These are phyloP conservation scores for Pseudochromis fuscus DNA, from an alignment of 2,797 vertebrate species.

Conservation along the genomic window DNA sequence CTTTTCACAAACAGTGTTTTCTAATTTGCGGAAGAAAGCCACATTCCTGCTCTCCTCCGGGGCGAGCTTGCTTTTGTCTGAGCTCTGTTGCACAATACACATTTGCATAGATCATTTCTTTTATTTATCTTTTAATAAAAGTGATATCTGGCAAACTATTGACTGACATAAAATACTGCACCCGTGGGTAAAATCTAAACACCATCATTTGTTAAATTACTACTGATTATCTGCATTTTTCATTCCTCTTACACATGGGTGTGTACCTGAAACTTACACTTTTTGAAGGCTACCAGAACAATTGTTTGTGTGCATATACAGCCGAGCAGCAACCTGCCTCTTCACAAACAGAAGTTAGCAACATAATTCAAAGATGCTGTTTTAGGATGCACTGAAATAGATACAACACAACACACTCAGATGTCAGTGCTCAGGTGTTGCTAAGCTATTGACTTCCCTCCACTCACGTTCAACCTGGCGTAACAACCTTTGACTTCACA, in stretches of 20 bases:
- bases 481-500: conserved; percentile 75
- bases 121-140: conserved; percentile 1
- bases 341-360: not conserved
- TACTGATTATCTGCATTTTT: no score
- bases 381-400: conserved; percentile 20
- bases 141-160: not conserved
- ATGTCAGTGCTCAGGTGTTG: conserved; percentile 67
- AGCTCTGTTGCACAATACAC: not conserved
- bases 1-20: conserved; percentile 3
- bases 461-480: conserved; percentile 72
- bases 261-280: not conserved
- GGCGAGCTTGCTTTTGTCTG: not conserved
- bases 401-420: conserved; percentile 38
- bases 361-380: conserved; percentile 16
- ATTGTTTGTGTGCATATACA: not conserved
- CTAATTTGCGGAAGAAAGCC: not conserved
- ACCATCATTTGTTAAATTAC: not conserved
- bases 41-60: not conserved
- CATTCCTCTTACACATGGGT: not conserved
- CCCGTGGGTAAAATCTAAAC: not conserved
- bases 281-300: not conserved
- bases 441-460: conserved; percentile 68
- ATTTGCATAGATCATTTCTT: conserved; percentile 5
- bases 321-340: not conserved
- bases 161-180: not conserved